A percentile compares a stretch with the other conserved stretches of the same genome.
These are phyloP conservation scores for Corvus cornix DNA, from an alignment of 2,113 vertebrate species.

Conservation along the genomic window DNA sequence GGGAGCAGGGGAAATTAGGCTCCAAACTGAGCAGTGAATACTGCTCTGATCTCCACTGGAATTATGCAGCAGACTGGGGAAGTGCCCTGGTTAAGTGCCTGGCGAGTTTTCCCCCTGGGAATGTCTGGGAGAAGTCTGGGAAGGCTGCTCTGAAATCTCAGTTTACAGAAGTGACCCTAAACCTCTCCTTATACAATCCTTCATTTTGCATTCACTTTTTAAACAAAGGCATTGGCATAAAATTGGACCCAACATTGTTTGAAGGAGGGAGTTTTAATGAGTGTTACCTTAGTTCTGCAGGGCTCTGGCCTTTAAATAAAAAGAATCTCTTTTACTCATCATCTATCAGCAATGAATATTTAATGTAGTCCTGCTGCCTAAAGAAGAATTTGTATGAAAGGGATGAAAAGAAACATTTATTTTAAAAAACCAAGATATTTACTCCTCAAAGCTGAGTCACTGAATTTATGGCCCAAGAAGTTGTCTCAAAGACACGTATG, in stretches of 20 bases:
- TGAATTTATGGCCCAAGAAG: conserved; percentile 13
- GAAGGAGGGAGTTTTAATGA: not conserved
- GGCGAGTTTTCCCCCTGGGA: not conserved
- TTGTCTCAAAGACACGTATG: not conserved
- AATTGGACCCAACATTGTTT: not conserved
- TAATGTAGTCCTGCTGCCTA: conserved; percentile 46
- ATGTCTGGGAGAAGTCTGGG: not conserved
- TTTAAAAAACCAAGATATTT: conserved; percentile 54
- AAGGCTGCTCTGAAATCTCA: not conserved
- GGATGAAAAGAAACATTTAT: conserved; percentile 47
- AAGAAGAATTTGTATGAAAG: conserved; percentile 35
- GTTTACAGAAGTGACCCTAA: not conserved
- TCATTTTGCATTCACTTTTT: not conserved
- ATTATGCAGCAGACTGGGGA: not conserved
- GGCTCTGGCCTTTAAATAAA: not conserved
- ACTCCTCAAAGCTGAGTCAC: conserved; percentile 52
- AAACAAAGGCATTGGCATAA: not conserved
- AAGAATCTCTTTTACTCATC: not conserved
- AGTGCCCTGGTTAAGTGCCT: not conserved
- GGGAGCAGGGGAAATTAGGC: not conserved
- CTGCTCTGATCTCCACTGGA: not conserved
- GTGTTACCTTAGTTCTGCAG: not conserved
- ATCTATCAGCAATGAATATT: conserved; percentile 32
- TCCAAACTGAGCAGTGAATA: not conserved
- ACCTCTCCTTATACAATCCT: not conserved